Percentiles rank a stretch among this genome's conserved stretches.
These are phyloP conservation scores for Thysanoteuthis rhombus DNA, from an alignment of 2,888 invertebrate genomes.

Conservation along the genomic window DNA sequence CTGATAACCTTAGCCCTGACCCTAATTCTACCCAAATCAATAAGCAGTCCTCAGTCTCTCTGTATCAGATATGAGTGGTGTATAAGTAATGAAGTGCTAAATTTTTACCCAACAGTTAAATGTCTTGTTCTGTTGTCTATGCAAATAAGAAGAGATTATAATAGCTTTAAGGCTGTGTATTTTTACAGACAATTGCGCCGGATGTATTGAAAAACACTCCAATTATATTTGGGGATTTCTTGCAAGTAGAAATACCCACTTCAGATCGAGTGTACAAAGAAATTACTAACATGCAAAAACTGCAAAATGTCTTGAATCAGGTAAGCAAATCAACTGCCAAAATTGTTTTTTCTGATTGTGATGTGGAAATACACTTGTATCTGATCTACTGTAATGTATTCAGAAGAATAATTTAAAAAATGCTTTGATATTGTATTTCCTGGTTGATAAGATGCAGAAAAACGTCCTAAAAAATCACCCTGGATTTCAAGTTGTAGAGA, in stretches of 20 bases:
- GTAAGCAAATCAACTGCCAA: slow-evolving; percentile 69
- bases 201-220: slow-evolving; percentile 63
- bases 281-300: slow-evolving; percentile 78
- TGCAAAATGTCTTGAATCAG: slow-evolving; percentile 77
- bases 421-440: no score
- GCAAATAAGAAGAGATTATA: neutral
- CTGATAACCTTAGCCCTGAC: no score
- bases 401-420: no score
- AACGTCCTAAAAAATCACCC: no score
- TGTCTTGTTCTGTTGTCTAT: neutral
- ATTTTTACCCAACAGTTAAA: no score
- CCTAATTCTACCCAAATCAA: no score
- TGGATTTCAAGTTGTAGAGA: no score
- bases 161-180: neutral
- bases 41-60: no score
- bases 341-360: neutral
- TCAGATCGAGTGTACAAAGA: slow-evolving; percentile 85
- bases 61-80: no score
- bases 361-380: neutral
- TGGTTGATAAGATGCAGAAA: no score
- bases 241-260: slow-evolving; percentile 78
- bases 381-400: neutral
- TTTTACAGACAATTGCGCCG: slow-evolving; percentile 60
- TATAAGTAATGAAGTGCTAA: no score
- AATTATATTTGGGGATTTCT: slow-evolving; percentile 86